Base-by-base conservation (phyloP, 2,888 invertebrate species). In the Erebia ligea region DNA sequence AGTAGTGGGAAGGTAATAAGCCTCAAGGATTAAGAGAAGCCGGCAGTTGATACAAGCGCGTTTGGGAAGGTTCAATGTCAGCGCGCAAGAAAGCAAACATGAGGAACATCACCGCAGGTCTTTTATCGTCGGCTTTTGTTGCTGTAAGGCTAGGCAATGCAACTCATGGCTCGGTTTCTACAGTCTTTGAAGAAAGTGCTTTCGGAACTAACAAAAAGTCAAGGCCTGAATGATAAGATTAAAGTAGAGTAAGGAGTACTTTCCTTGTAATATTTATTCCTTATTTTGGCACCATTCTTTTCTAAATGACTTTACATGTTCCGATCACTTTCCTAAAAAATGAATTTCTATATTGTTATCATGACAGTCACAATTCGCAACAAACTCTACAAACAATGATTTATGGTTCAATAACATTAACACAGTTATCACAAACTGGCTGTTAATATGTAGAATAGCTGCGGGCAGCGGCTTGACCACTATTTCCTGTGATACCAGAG, bases 401-500 rank as follows among this genome's bases (percentile, higher is more conserved):
- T 75, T 78, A 79, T 77, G 57, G 62, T 67, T 72, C 75, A 72
- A 77, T 76, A 78, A 78, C 76, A 79, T 77, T 77, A 83, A 79
- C 74, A 79, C 75, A 80, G 76, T 78, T 78, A 80, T 80, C 75
- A 73, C 68, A 70, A 72, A 68, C 67, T 72, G 75, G 74, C 78
- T 81, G 80, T 80, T 80, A 80, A 79, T 80, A 77, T 80, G 79
- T 79, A 79, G 80, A 80, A 81, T 78, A 76, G 80, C 78, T 75
- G 78, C 78, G 79, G 81, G 76, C 78, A 78, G 72, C 79, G 78
- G 76, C 74, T 77, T 83, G 84, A 86, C 86, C 86, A 84, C 86
- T 77, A 80, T 80, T 87, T 91, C 91, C 91, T 88, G 90, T 78
- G 91, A 89, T 88, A 90, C 77, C 67, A 73, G 72, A 71, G 73